Base-by-base conservation (phyloP, 2,113 vertebrate genomes). In the Murina feae region DNA sequence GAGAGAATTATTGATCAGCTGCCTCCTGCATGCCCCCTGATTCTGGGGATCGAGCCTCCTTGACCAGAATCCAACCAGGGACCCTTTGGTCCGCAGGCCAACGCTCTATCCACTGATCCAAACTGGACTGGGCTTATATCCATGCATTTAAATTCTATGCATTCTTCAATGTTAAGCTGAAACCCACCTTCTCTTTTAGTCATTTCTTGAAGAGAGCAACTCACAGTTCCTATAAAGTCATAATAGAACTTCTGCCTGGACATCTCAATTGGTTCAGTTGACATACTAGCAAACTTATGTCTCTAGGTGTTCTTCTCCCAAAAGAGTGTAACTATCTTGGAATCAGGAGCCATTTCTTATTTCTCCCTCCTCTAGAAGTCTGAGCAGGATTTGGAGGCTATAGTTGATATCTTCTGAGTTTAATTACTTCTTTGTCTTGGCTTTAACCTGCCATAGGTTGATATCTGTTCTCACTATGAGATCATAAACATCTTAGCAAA, bases 91-190 rank as follows among this genome's bases (percentile, higher is more conserved):
- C 55, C 10, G 25, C 10, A 60, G 55, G 23, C 55, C 23, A 10
- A 25, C 10, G 55, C 55, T 28, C 23, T 58, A 58, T 58, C 55
- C 9, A 25, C 23, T 60, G 55, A 60, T 23, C 55, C 23, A 60
- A 60, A 60, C 55, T 1, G 0, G 23, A 9, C 55, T 28, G 23
- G 55, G 55, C 9, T 60, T 28, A 25, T 53, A 68, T 25, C 23
- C 20, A 47, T 76, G 9, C 58, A n/a, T 72, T 35, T 84, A 89
- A 74, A 82, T 35, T 6, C 47, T 28, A 58, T 11, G 30, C 8
- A 25, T 82, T 90, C 55, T 94, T 94, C 58, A 87, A 80, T 88
- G 66, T 76, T 90, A 74, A 79, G 30, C 14, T 21, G 51, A 78
- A 86, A 0, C 10, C 32, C 2, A n/a, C 2, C 20, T 53, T 96